Evolutionary conservation across 2,888 invertebrate genomes (phyloP).

Genomic region (Coleophora deauratella): DNA sequence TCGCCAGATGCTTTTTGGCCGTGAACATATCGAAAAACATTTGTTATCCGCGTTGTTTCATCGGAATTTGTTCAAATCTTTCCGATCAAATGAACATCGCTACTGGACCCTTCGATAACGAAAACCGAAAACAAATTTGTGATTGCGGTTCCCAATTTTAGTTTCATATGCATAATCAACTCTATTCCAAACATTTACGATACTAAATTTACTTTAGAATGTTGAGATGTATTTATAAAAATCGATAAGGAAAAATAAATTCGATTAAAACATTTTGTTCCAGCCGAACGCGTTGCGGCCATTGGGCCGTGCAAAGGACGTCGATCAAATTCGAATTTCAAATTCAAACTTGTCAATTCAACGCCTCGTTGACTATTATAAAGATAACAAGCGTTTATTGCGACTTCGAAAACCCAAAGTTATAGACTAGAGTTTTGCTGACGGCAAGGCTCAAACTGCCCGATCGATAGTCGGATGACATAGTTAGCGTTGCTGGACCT

Average conservation of each 20-base stretch:
- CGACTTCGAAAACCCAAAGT: too few species aligned
- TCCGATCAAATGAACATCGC: conserved; percentile 51
- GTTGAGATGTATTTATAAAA: neutral
- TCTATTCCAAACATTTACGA: conserved; percentile 3
- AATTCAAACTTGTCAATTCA: conserved; percentile 49
- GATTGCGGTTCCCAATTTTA: neutral
- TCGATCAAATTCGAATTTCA: conserved; percentile 46
- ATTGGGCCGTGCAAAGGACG: conserved; percentile 38
- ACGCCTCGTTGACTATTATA: conserved; percentile 14
- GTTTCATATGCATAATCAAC: conserved; percentile 10
- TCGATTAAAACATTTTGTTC: conserved; percentile 43
- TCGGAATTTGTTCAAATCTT: conserved; percentile 59
- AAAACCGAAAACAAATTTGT: conserved; percentile 18
- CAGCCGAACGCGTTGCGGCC: conserved; percentile 37
- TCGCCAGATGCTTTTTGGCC: neutral
- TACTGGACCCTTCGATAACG: conserved; percentile 40
- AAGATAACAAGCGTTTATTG: neutral
- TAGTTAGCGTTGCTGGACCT: too few species aligned
- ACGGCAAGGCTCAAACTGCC: too few species aligned
- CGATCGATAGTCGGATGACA: too few species aligned
- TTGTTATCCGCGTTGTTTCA: conserved; percentile 33
- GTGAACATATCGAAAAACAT: conserved; percentile 5
- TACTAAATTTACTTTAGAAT: neutral
- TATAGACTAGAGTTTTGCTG: too few species aligned
- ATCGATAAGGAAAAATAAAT: conserved; percentile 13